Base-by-base conservation (phyloP, 2,113 vertebrate genomes). In the Gadus chalcogrammus region DNA sequence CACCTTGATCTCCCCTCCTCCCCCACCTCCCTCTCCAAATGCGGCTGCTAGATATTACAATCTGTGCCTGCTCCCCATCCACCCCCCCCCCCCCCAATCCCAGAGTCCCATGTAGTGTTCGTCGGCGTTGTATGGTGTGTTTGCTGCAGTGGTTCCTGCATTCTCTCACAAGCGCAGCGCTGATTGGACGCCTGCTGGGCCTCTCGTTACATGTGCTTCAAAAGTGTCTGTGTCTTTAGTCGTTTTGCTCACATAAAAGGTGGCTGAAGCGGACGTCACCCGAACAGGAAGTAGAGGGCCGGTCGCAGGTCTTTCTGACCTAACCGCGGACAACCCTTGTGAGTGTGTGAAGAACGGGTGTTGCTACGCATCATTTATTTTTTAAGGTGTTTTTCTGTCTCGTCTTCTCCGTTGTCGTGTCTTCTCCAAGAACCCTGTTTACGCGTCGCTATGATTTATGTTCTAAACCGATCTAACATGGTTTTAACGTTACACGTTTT, bases 31-130 rank as follows among this genome's bases (percentile, higher is more conserved):
- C 52, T 3, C 27, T 13, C 90, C 88, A 83, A 17, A 78, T 84
- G 70, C 67, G 73, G 83, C 84, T 84, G 85, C 84, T 86, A 82
- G 78, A 78, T 81, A 84, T 85, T 84, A 83, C 85, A 89, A 90
- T 90, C 89, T 85, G 81, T 81, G 68, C 77, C 82, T 75, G 68
- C 71, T 75, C 69, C 73, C 20, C 67, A 75, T 20, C 71, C 55
- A 5, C 42, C 42, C 42, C 6, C 42, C 42, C 42, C 42, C 42
- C 8, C 42, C 12, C 42, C 2, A 9, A 12, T 3, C 8, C 42
- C 42, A 48, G 12, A 9, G 8, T 2, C 8, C 11, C 42, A 13
- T 13, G 8, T 9, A 13, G 42, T 13, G 9, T 9, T 48, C 42
- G 42, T 9, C 42, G 67, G 69, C 75, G 2, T 85, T 87, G 61